A percentile compares a stretch with the other conserved stretches of the same genome.
Evolutionary conservation across 1,140 invertebrate genomes (phyloP).

Genomic region (Nasonia giraulti): DNA sequence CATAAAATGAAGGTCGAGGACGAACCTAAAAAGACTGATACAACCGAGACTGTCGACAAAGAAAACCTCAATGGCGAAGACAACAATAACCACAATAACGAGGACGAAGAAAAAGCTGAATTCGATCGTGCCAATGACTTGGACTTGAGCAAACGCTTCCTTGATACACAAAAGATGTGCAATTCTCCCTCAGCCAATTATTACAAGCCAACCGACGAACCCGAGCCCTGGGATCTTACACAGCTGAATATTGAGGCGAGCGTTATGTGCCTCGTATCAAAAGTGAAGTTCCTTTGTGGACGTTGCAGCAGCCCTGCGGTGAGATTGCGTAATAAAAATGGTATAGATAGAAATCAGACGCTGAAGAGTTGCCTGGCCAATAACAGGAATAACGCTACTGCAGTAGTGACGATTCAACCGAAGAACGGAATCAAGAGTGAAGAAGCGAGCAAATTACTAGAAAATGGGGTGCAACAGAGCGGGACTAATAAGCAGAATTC

Average conservation of each 20-base stretch:
- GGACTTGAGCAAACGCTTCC: constrained; percentile 74
- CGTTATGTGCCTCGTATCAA: constrained; percentile 89
- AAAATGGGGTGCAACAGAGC: constrained; percentile 58
- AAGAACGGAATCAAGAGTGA: constrained; percentile 69
- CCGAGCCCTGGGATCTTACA: constrained; percentile 91
- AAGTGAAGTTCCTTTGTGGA: constrained; percentile 85
- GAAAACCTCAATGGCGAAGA: constrained; percentile 56
- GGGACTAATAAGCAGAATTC: constrained; percentile 59
- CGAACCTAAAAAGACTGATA: constrained; percentile 58
- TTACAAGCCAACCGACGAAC: constrained; percentile 88
- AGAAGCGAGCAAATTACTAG: constrained; percentile 68
- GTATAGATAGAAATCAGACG: constrained; percentile 64
- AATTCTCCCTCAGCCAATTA: constrained; percentile 87
- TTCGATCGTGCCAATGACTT: constrained; percentile 58
- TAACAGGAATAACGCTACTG: constrained; percentile 57
- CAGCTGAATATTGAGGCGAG: constrained; percentile 92
- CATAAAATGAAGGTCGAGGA: constrained; percentile 59
- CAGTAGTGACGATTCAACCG: constrained; percentile 71
- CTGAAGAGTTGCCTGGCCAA: constrained; percentile 64
- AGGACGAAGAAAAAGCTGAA: constrained; percentile 63
- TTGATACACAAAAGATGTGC: constrained; percentile 85
- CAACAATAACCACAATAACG: constrained; percentile 55
- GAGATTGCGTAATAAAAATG: constrained; percentile 74
- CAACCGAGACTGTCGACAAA: constrained; percentile 43
- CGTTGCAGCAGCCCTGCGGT: constrained; percentile 83